phyloP scores from a whole-genome alignment of 37 sponge, comb jelly and placozoan species.

The Tethya wilhelma region DNA sequence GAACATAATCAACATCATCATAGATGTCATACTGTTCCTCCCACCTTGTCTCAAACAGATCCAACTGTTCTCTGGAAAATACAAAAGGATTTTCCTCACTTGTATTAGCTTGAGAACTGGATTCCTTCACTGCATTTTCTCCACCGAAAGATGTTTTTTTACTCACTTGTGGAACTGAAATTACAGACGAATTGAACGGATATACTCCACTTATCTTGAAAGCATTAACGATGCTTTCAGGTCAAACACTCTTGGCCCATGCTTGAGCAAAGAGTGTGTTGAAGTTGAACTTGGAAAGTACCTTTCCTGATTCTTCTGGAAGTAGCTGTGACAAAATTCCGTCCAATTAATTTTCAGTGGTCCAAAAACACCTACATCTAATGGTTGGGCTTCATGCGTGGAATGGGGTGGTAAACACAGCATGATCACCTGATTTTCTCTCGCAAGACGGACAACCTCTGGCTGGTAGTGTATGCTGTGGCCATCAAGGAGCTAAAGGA shows the following conservation, averaged over 20 bases:
- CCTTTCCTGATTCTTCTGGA: constrained; percentile 22
- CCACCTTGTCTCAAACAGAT: no score
- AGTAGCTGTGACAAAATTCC: constrained; percentile 24
- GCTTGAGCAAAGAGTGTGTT: constrained; percentile 46
- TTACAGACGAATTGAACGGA: constrained; percentile 46
- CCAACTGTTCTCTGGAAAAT: no score
- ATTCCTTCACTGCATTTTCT: no score
- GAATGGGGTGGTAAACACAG: constrained; percentile 64
- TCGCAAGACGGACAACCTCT: constrained; percentile 27
- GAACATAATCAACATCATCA: no score
- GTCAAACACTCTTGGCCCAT: constrained; percentile 34
- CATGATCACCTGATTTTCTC: constrained; percentile 23
- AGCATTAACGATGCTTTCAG: constrained; percentile 34
- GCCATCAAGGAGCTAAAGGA: constrained; percentile 57
- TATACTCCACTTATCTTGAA: constrained; percentile 44
- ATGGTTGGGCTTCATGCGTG: constrained; percentile 59
- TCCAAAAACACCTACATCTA: constrained; percentile 50
- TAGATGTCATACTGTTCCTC: no score
- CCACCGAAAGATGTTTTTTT: no score
- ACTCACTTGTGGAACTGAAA: no score
- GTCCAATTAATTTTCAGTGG: constrained; percentile 40
- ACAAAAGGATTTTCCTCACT: no score
- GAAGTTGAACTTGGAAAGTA: constrained; percentile 27
- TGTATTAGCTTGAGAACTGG: no score
- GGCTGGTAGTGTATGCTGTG: constrained; percentile 69